Evolutionary conservation across 2,888 invertebrate species (phyloP).

Genomic region (Hipparchia semele): DNA sequence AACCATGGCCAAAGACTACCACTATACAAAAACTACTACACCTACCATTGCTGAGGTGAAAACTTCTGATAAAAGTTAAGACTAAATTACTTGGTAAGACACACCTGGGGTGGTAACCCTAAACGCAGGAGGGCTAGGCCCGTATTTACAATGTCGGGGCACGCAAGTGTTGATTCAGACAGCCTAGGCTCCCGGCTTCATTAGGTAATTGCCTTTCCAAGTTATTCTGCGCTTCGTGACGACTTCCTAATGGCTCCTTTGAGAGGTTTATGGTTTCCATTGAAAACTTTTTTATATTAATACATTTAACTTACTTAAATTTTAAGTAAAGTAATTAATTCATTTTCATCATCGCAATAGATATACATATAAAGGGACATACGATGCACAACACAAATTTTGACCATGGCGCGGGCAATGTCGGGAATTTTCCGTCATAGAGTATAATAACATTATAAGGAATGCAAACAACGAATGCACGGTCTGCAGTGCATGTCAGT

Average conservation of each 20-base stretch:
- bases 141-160: conserved; percentile 53
- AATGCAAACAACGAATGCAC: no score
- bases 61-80: background rate
- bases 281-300: background rate
- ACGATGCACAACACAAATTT: no score
- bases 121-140: conserved; percentile 46
- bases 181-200: conserved; percentile 47
- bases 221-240: conserved; percentile 43
- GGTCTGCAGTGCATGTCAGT: no score
- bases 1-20: no score
- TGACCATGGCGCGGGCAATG: no score
- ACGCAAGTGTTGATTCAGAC: conserved; percentile 54
- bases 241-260: conserved; percentile 29
- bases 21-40: no score
- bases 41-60: no score
- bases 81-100: background rate
- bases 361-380: no score
- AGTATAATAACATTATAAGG: no score
- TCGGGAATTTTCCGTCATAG: no score
- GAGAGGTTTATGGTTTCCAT: conserved; percentile 28
- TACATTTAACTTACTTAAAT: background rate
- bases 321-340: no score
- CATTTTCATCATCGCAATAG: no score
- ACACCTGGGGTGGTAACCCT: conserved; percentile 12
- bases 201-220: conserved; percentile 46